These are phyloP conservation scores for Stegana nigrithorax DNA, from an alignment of 2,888 invertebrate species.

Conservation along the genomic window DNA sequence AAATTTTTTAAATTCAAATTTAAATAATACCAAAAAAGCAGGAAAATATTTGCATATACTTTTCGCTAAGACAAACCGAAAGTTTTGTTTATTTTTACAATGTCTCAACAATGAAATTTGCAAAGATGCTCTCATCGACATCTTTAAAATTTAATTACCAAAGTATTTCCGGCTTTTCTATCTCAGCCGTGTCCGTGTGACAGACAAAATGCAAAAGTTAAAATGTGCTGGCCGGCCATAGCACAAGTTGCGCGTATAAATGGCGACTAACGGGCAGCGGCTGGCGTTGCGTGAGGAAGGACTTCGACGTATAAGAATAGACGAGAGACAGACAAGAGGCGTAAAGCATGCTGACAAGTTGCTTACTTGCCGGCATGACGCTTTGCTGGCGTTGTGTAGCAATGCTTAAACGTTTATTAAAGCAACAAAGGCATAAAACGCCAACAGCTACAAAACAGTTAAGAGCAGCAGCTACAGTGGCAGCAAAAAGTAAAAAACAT, in stretches of 20 bases:
- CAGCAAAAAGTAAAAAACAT: not conserved
- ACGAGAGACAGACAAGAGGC: not conserved
- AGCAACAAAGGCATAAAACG: slow-evolving; percentile 26
- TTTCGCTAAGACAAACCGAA: too few species aligned
- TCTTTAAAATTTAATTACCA: slow-evolving; percentile 18
- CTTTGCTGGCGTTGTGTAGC: not conserved
- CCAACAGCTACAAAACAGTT: slow-evolving; percentile 18
- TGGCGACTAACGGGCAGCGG: too few species aligned
- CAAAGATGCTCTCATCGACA: too few species aligned
- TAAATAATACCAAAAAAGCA: too few species aligned
- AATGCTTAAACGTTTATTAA: not conserved
- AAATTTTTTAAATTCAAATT: too few species aligned
- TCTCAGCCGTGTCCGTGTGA: not conserved
- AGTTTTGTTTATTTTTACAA: too few species aligned
- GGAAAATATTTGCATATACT: too few species aligned
- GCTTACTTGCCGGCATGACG: too few species aligned
- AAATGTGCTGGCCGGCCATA: not conserved
- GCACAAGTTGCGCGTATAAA: slow-evolving; percentile 8
- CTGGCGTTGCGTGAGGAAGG: too few species aligned
- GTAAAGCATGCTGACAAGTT: not conserved
- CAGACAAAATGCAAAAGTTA: not conserved
- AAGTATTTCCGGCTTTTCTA: slow-evolving; percentile 15
- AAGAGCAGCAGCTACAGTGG: not conserved
- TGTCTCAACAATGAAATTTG: too few species aligned
- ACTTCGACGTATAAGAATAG: too few species aligned